phyloP scores from a whole-genome alignment of 92 coral and sea anemone genomes.

The Paramuricea clavata region DNA sequence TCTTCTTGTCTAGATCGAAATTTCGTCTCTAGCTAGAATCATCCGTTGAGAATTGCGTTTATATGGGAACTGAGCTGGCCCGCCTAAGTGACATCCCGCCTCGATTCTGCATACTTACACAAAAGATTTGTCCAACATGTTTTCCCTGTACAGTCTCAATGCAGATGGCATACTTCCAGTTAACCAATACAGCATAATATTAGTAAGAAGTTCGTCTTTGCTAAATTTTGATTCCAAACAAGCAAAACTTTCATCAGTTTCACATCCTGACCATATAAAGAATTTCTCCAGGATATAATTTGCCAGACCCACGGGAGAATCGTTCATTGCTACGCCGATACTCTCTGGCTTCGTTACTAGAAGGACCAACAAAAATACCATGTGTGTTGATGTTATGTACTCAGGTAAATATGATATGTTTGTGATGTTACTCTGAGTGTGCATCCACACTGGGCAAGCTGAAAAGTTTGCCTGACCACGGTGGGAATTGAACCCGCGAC shows the following conservation, averaged over 20 bases:
- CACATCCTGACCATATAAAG: constrained; percentile 81
- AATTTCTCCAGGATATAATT: constrained; percentile 88
- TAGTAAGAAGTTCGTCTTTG: constrained; percentile 83
- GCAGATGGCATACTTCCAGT: constrained; percentile 80
- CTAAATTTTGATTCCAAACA: constrained; percentile 82
- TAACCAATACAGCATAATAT: constrained; percentile 88
- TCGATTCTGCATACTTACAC: not conserved
- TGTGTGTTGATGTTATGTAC: too few species aligned
- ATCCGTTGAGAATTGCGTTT: too few species aligned
- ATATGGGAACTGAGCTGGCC: too few species aligned
- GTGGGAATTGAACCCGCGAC: too few species aligned
- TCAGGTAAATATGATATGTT: too few species aligned
- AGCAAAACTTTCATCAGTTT: constrained; percentile 60
- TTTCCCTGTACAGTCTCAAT: constrained; percentile 82
- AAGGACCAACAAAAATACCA: not conserved
- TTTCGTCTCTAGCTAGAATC: too few species aligned
- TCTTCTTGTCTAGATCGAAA: too few species aligned
- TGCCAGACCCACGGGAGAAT: constrained; percentile 92
- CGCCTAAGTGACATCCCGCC: too few species aligned
- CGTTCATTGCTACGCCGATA: constrained; percentile 79
- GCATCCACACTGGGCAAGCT: too few species aligned
- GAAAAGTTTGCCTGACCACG: too few species aligned
- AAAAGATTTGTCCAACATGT: not conserved
- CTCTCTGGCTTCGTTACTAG: constrained; percentile 89
- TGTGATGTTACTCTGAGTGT: too few species aligned